Percentiles rank a stretch among this genome's conserved stretches.
These are phyloP conservation scores for Tokudaia tokunoshimensis DNA, from an alignment of 2,797 vertebrate species.

Conservation along the genomic window DNA sequence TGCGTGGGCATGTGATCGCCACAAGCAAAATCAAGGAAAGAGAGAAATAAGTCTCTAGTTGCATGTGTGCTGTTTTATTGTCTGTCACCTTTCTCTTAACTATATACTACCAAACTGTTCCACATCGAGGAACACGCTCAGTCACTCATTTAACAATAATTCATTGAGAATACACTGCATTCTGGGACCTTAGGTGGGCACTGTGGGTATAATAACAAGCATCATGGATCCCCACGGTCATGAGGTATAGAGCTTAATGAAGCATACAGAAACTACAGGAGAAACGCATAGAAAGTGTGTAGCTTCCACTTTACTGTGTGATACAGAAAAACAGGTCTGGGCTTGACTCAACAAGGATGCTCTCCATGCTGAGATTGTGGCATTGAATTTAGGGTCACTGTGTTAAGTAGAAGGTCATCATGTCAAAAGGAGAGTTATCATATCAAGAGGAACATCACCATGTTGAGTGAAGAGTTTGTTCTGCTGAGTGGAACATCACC, in stretches of 20 bases:
- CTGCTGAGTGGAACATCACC: not conserved
- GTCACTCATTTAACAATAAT: not conserved
- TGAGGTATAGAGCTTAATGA: not conserved
- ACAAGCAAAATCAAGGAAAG: not conserved
- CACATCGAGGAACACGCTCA: not conserved
- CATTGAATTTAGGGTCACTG: not conserved
- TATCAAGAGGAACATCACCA: not conserved
- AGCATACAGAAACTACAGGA: not conserved
- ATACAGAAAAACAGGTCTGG: not conserved
- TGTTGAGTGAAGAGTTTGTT: not conserved
- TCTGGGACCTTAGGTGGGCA: not conserved
- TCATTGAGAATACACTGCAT: not conserved
- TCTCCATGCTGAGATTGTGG: too few species aligned
- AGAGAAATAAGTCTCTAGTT: not conserved
- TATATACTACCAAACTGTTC: not conserved
- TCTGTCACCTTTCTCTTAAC: not conserved
- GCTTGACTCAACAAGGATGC: not conserved
- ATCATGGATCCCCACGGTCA: not conserved
- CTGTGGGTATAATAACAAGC: not conserved
- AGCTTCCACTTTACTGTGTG: accelerated
- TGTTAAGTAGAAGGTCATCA: not conserved
- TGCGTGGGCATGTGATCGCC: not conserved
- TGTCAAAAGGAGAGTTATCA: not conserved
- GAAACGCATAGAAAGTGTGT: not conserved
- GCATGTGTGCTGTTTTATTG: not conserved